Conservation (phyloP, 2,113 vertebrate genomes). For the Bos taurus region DNA sequence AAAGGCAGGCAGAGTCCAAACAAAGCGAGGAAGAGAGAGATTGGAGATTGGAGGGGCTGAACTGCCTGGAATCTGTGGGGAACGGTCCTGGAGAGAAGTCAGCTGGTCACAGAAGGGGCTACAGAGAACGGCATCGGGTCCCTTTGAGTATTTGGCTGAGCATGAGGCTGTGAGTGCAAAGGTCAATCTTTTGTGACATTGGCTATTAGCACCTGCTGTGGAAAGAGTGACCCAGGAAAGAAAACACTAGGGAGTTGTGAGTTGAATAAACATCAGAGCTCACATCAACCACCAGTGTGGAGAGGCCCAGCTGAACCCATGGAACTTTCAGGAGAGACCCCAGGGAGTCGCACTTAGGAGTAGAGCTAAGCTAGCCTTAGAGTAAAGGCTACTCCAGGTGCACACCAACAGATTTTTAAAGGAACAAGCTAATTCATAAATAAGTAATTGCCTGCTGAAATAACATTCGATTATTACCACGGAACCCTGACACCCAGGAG, state of each 20-base stretch:
- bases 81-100: background rate
- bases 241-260: background rate
- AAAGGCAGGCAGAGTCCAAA: background rate
- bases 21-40: background rate
- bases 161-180: background rate
- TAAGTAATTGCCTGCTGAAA: background rate
- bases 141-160: background rate
- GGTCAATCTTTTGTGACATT: fast-evolving
- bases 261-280: background rate
- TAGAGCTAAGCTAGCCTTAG: background rate
- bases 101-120: background rate
- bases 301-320: background rate
- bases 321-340: background rate
- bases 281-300: background rate
- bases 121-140: background rate
- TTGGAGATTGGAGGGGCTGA: fast-evolving
- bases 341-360: background rate
- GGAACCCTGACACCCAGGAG: background rate
- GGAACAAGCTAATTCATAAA: background rate
- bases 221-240: background rate
- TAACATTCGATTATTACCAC: no score
- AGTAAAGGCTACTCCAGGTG: background rate
- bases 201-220: background rate
- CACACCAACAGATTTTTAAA: background rate
- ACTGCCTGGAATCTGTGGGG: background rate